phyloP scores from a whole-genome alignment of 2,113 vertebrate species.

The Zonotrichia leucophrys region DNA sequence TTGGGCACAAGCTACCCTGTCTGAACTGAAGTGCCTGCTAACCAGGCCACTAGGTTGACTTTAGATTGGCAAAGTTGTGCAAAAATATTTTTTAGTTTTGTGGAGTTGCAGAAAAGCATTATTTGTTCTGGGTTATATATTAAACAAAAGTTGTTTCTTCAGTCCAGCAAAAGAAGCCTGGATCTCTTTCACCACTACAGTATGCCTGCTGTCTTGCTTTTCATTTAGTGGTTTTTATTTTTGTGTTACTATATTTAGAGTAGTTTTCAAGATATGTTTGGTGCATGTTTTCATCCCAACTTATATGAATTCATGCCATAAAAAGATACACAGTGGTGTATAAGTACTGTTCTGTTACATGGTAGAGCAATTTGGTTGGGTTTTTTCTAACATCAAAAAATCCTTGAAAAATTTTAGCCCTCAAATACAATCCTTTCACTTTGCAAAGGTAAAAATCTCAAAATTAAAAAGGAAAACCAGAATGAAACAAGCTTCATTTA shows the following conservation, averaged over 20 bases:
- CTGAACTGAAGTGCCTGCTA: neutral
- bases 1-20: neutral
- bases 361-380: neutral
- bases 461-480: neutral
- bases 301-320: neutral
- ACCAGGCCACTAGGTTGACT: neutral
- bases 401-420: neutral
- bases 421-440: neutral
- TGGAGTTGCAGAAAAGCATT: neutral
- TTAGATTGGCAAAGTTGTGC: neutral
- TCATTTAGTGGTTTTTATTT: neutral
- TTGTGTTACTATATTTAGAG: neutral
- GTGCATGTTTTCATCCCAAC: neutral
- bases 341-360: neutral
- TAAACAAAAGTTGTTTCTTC: neutral
- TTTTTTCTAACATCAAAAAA: neutral
- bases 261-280: neutral
- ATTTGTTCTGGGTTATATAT: neutral
- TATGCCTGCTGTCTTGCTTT: neutral
- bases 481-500: accelerated
- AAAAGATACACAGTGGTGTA: neutral
- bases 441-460: neutral
- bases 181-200: neutral
- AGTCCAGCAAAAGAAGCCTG: neutral
- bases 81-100: neutral